These are phyloP conservation scores for Gavia stellata DNA, from an alignment of 2,113 vertebrate species.

Conservation along the genomic window DNA sequence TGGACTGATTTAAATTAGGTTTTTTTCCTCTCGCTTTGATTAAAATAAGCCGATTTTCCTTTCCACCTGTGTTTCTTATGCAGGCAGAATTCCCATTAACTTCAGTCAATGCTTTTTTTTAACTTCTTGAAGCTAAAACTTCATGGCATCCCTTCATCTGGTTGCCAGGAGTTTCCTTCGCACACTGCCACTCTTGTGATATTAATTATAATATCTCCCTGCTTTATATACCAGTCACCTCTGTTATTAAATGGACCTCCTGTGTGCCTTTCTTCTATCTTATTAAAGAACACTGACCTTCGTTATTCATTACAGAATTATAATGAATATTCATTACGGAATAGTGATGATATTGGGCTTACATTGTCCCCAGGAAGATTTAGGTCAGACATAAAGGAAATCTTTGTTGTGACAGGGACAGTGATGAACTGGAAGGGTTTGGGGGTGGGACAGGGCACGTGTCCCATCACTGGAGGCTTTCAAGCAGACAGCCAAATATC, in stretches of 20 bases:
- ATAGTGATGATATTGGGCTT: background rate
- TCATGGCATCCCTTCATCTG: background rate
- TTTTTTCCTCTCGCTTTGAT: conserved; percentile 14
- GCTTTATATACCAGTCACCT: background rate
- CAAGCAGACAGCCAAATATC: background rate
- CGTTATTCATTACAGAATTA: background rate
- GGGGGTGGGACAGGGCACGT: background rate
- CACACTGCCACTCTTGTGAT: background rate
- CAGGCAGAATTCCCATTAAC: conserved; percentile 53
- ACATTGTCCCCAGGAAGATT: conserved; percentile 2
- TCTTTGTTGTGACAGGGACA: background rate
- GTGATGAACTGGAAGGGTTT: background rate
- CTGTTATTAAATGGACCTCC: background rate
- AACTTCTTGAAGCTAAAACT: background rate
- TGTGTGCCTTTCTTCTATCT: background rate
- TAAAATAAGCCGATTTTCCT: conserved; percentile 55
- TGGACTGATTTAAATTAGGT: conserved; percentile 41
- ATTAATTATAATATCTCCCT: background rate
- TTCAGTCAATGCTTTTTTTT: background rate
- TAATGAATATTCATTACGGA: conserved; percentile 43
- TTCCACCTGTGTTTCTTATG: conserved; percentile 44
- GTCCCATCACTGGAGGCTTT: background rate
- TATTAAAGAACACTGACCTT: conserved; percentile 21
- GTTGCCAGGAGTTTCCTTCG: background rate
- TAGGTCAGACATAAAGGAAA: background rate